A percentile compares a stretch with the other conserved stretches of the same genome.
Evolutionary conservation across 2,797 vertebrate genomes (phyloP).

Genomic region (Lutjanus argentimaculatus): DNA sequence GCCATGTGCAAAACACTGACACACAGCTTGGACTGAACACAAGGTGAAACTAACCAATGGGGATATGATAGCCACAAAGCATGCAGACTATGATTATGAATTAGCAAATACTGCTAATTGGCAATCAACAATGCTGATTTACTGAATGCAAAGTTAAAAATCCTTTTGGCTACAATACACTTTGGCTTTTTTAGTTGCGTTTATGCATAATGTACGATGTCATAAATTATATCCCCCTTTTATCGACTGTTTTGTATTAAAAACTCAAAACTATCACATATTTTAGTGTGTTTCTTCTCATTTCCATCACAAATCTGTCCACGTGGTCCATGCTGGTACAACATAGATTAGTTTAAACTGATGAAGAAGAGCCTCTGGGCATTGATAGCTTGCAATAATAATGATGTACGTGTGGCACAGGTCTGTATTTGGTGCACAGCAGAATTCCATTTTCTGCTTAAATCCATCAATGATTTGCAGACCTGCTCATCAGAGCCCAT

Average conservation of each 20-base stretch:
- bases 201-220: constrained; percentile 27
- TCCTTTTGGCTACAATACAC: constrained; percentile 18
- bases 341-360: constrained; percentile 45
- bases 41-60: constrained; percentile 8
- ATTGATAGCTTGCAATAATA: constrained; percentile 48
- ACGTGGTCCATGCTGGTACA: constrained; percentile 1
- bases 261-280: constrained; percentile 31
- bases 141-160: constrained; percentile 21
- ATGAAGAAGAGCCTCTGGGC: constrained; percentile 44
- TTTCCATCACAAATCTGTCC: constrained; percentile 44
- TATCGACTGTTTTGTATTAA: constrained; percentile 37
- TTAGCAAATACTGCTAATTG: constrained; percentile 33
- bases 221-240: constrained; percentile 45
- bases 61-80: constrained; percentile 14
- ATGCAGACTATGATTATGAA: background rate
- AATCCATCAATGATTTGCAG: constrained; percentile 56
- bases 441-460: constrained; percentile 60
- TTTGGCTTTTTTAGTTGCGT: constrained; percentile 22
- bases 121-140: constrained; percentile 21
- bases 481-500: constrained; percentile 58
- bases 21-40: constrained; percentile 11
- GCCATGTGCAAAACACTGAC: constrained; percentile 12
- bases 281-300: constrained; percentile 39
- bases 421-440: constrained; percentile 52
- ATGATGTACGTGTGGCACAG: constrained; percentile 60